A percentile compares a stretch with the other conserved stretches of the same genome.
phyloP scores from a whole-genome alignment of 2,888 invertebrate genomes.

The Leuctra nigra region DNA sequence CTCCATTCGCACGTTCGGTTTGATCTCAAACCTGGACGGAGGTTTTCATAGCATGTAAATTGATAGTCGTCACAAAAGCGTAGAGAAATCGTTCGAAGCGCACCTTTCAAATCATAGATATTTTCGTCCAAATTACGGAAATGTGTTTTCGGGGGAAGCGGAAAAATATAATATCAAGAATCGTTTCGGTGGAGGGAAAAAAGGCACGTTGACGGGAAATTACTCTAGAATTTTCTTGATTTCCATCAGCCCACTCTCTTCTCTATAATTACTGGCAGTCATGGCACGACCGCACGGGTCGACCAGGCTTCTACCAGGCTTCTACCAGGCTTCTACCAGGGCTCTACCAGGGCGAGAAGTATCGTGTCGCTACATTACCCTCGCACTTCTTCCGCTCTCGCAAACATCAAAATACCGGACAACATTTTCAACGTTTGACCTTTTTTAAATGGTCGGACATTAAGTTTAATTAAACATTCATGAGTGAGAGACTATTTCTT shows the following conservation, averaged over 20 bases:
- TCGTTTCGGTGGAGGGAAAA: neutral
- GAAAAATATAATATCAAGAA: neutral
- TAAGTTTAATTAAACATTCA: neutral
- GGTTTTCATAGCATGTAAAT: neutral
- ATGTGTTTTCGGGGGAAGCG: neutral
- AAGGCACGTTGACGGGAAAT: slow-evolving; percentile 2
- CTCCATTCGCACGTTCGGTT: too few relatives aligned
- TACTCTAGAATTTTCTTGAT: neutral
- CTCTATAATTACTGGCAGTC: neutral
- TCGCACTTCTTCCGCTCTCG: too few relatives aligned
- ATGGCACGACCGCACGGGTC: neutral
- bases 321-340: too few relatives aligned
- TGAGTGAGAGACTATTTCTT: neutral
- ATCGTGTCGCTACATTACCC: too few relatives aligned
- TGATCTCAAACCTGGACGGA: too few relatives aligned
- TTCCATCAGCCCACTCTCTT: neutral
- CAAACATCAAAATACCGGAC: neutral
- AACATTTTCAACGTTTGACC: neutral
- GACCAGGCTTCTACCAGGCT: too few relatives aligned
- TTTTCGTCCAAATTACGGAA: neutral
- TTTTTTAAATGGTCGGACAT: neutral
- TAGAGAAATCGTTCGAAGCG: neutral
- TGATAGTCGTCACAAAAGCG: too few relatives aligned
- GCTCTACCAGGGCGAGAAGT: too few relatives aligned
- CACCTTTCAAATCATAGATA: neutral